Conservation (phyloP, 2,888 invertebrate genomes). For the Diaphora mendica region DNA sequence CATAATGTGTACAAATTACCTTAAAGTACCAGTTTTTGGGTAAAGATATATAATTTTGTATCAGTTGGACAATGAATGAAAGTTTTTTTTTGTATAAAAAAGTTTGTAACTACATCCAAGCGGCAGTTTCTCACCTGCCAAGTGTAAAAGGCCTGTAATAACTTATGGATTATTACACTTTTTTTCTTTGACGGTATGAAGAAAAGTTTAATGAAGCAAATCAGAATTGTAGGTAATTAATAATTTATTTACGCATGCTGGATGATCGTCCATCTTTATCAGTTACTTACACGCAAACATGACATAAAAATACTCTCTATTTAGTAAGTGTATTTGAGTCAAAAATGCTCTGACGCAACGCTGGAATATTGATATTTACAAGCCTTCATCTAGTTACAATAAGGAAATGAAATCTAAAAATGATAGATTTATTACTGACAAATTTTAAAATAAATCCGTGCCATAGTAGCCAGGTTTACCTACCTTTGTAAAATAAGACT, state of each 20-base stretch:
- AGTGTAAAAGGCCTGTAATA: neutral
- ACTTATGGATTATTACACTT: neutral
- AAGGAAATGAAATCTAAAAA: too few relatives aligned
- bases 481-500: too few relatives aligned
- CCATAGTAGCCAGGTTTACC: too few relatives aligned
- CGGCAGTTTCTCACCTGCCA: neutral
- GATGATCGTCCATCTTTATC: neutral
- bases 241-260: neutral
- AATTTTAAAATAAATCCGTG: too few relatives aligned
- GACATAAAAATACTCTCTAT: neutral
- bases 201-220: slow-evolving; percentile 2
- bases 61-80: neutral
- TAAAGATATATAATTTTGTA: neutral
- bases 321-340: neutral
- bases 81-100: neutral
- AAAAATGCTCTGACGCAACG: neutral
- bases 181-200: neutral
- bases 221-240: neutral
- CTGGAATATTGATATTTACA: too few relatives aligned
- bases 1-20: neutral
- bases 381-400: too few relatives aligned
- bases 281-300: neutral
- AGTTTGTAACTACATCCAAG: neutral
- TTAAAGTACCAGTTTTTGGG: neutral
- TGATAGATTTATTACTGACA: too few relatives aligned